phyloP scores from a whole-genome alignment of 2,888 invertebrate species.

The Euplexia lucipara region DNA sequence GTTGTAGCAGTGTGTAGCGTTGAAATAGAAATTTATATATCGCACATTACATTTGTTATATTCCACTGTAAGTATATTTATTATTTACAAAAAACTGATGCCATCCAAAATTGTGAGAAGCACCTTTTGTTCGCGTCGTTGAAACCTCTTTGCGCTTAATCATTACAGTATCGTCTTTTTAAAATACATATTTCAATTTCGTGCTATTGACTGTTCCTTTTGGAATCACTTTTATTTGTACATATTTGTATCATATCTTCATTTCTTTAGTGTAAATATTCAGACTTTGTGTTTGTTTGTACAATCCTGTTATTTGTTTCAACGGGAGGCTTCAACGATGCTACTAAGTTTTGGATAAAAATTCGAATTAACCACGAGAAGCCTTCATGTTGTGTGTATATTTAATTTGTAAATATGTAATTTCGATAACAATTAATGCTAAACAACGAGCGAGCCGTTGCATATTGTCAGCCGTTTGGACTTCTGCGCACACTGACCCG shows the following conservation, averaged over 20 bases:
- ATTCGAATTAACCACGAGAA: conserved; percentile 82
- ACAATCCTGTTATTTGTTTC: conserved; percentile 48
- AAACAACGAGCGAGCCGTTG: conserved; percentile 86
- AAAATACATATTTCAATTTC: conserved; percentile 60
- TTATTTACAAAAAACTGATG: conserved; percentile 76
- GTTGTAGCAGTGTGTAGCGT: conserved; percentile 84
- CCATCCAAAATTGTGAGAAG: conserved; percentile 78
- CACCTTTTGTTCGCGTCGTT: conserved; percentile 70
- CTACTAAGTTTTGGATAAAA: conserved; percentile 75
- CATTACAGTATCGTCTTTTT: conserved; percentile 49
- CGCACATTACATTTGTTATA: conserved; percentile 82
- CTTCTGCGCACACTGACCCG: conserved; percentile 86
- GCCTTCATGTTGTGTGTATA: conserved; percentile 84
- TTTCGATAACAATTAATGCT: conserved; percentile 86
- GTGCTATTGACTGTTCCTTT: conserved; percentile 62
- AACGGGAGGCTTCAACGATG: conserved; percentile 78
- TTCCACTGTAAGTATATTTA: conserved; percentile 70
- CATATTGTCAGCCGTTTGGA: conserved; percentile 83
- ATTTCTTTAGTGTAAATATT: conserved; percentile 69
- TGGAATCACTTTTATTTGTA: conserved; percentile 79
- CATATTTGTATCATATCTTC: conserved; percentile 81
- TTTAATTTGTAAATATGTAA: conserved; percentile 88
- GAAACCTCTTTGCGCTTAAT: conserved; percentile 72
- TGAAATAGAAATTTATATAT: conserved; percentile 78
- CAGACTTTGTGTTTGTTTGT: conserved; percentile 62